Percentiles rank a stretch among this genome's conserved stretches.
Evolutionary conservation across 37 sponge, comb jelly and placozoan genomes (phyloP).

Genomic region (Beroe ovata): DNA sequence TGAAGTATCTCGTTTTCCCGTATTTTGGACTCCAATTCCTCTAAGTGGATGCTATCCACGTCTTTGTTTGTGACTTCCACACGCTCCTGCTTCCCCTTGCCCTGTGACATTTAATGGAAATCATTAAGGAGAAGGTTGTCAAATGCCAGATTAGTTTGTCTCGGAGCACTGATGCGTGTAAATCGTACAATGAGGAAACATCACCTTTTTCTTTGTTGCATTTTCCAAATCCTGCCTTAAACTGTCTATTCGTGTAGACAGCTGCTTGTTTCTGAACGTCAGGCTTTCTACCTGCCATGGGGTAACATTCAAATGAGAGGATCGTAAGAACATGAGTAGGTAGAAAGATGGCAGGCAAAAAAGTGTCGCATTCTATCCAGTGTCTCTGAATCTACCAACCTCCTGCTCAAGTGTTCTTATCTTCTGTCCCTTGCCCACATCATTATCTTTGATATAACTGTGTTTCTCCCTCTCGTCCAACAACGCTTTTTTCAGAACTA

Average conservation of each 20-base stretch:
- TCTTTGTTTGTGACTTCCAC: background rate
- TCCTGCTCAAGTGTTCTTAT: conserved; percentile 56
- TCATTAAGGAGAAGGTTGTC: too few relatives aligned
- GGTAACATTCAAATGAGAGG: too few relatives aligned
- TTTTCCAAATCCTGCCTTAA: background rate
- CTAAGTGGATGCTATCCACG: conserved; percentile 44
- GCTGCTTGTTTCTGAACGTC: conserved; percentile 56
- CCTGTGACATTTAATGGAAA: too few relatives aligned
- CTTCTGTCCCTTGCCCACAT: conserved; percentile 59
- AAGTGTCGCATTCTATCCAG: too few relatives aligned
- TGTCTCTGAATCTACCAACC: too few relatives aligned
- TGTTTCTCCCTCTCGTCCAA: conserved; percentile 72
- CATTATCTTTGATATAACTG: conserved; percentile 56
- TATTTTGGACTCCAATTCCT: conserved; percentile 59
- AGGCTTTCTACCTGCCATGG: conserved; percentile 33
- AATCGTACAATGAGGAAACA: too few relatives aligned
- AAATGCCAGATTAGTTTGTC: too few relatives aligned
- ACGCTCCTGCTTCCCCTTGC: conserved; percentile 26
- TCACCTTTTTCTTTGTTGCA: conserved; percentile 1
- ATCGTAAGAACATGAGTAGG: too few relatives aligned
- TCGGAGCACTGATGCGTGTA: too few relatives aligned
- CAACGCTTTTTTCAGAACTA: conserved; percentile 84
- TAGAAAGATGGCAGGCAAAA: too few relatives aligned
- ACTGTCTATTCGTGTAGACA: conserved; percentile 45
- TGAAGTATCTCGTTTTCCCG: conserved; percentile 53